A percentile compares a stretch with the other conserved stretches of the same genome.
Conservation (phyloP, 2,888 invertebrate species). For the Neria commutata region DNA sequence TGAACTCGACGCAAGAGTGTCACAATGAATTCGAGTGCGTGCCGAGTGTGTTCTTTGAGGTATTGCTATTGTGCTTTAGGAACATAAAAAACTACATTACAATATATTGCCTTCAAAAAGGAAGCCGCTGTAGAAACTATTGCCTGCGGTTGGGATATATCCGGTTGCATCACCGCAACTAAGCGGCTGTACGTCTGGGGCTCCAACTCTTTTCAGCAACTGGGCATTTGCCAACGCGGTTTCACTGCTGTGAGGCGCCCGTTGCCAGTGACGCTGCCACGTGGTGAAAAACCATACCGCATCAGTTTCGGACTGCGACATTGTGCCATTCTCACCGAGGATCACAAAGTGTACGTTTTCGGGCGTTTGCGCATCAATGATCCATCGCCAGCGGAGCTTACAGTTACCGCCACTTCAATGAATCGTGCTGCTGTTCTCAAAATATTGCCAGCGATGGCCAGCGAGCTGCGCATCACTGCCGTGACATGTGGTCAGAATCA, state of each 20-base stretch:
- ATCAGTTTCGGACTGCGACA: slow-evolving; percentile 58
- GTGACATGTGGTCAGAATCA: slow-evolving; percentile 84
- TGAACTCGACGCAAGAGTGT: slow-evolving; percentile 49
- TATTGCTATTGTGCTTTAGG: slow-evolving; percentile 15
- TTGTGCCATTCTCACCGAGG: slow-evolving; percentile 54
- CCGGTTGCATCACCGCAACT: slow-evolving; percentile 74
- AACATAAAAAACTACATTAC: background rate
- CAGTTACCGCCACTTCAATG: slow-evolving; percentile 49
- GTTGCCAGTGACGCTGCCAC: slow-evolving; percentile 51
- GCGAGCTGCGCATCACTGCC: slow-evolving; percentile 64
- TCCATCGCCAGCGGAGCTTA: slow-evolving; percentile 49
- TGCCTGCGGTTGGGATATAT: slow-evolving; percentile 83
- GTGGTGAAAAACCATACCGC: slow-evolving; percentile 46
- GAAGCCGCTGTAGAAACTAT: slow-evolving; percentile 71
- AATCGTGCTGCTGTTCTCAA: slow-evolving; percentile 53
- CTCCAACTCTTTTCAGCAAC: slow-evolving; percentile 77
- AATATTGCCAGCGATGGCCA: slow-evolving; percentile 43
- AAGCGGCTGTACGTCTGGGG: slow-evolving; percentile 82
- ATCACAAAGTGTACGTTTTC: slow-evolving; percentile 55
- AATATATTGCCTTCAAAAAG: slow-evolving; percentile 38
- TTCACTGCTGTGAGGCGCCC: slow-evolving; percentile 55
- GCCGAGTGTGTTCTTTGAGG: slow-evolving; percentile 63
- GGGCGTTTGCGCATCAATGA: slow-evolving; percentile 53
- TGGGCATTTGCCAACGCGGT: slow-evolving; percentile 68
- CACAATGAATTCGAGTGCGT: slow-evolving; percentile 61